Conservation (phyloP, 2,113 vertebrate species). For the Camelus dromedarius region DNA sequence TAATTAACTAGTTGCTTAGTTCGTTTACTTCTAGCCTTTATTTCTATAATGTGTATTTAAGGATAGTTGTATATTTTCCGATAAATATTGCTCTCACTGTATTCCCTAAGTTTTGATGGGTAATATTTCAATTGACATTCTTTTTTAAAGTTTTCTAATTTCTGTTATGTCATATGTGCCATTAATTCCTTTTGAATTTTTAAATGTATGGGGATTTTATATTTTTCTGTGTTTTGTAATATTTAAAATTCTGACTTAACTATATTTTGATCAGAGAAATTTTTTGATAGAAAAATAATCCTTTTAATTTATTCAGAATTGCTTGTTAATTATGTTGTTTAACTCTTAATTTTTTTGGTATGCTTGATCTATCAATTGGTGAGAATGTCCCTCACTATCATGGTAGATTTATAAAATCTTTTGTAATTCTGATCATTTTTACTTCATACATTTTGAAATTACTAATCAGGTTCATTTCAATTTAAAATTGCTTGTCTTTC, state of each 20-base stretch:
- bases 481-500: background rate
- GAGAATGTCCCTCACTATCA: background rate
- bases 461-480: background rate
- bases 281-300: background rate
- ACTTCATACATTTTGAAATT: background rate
- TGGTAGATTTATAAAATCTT: background rate
- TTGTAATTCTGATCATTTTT: constrained; percentile 15
- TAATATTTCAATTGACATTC: constrained; percentile 24
- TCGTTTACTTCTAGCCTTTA: constrained; percentile 45
- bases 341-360: background rate
- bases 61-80: background rate
- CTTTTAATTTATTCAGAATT: constrained; percentile 26
- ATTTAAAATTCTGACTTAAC: constrained; percentile 39
- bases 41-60: constrained; percentile 36
- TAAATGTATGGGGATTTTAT: background rate
- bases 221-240: background rate
- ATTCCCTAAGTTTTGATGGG: background rate
- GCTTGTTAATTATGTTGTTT: constrained; percentile 7
- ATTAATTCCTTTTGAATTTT: constrained; percentile 13
- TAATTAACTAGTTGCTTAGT: constrained; percentile 34
- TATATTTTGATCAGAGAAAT: background rate
- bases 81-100: background rate
- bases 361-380: background rate
- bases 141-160: constrained; percentile 38
- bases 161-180: background rate